Evolutionary conservation across 2,113 vertebrate genomes (phyloP).

Genomic region (Meles meles): DNA sequence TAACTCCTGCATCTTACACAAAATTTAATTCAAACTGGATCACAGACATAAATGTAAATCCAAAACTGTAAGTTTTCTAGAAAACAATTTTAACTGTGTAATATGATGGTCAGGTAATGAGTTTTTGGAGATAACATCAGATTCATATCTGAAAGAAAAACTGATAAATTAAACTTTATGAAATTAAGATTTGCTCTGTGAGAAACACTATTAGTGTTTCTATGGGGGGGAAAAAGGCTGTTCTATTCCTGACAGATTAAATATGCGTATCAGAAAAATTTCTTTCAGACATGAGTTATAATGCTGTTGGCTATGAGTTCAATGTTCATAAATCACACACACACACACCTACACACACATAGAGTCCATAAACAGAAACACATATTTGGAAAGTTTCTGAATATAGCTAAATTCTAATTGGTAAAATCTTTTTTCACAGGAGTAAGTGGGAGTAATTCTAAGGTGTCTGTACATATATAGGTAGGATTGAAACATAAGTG

Average conservation of each 20-base stretch:
- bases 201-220: not conserved
- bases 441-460: not conserved
- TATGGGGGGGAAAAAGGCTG: too few relatives aligned
- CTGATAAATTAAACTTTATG: not conserved
- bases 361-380: not conserved
- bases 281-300: not conserved
- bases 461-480: not conserved
- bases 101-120: not conserved
- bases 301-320: not conserved
- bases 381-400: not conserved
- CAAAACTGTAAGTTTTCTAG: not conserved
- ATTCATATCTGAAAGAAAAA: not conserved
- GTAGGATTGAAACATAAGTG: not conserved
- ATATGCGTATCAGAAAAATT: not conserved
- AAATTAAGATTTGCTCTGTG: not conserved
- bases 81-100: not conserved
- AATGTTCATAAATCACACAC: not conserved
- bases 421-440: not conserved
- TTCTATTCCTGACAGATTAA: not conserved
- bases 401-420: not conserved
- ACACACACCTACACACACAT: not conserved
- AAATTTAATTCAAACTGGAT: not conserved
- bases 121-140: not conserved
- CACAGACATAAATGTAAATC: not conserved
- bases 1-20: not conserved